Evolutionary conservation across 2,113 vertebrate genomes (phyloP).

Genomic region (Leucoraja erinaceus): DNA sequence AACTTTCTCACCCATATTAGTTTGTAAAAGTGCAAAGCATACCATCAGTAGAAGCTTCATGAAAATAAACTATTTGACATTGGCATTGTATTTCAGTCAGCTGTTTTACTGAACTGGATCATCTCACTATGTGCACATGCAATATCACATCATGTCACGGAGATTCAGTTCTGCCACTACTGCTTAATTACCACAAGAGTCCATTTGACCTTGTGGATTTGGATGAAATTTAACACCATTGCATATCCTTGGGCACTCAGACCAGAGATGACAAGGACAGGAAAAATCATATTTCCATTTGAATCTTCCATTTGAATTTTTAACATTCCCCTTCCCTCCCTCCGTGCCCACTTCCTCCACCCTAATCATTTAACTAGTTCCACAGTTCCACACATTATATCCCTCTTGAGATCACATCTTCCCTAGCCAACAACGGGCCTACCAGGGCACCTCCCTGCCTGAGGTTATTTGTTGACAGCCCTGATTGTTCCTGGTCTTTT

Average conservation of each 20-base stretch:
- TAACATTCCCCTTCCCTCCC: too few relatives aligned
- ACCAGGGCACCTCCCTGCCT: too few relatives aligned
- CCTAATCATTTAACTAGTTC: too few relatives aligned
- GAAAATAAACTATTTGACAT: not conserved
- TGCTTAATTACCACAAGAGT: not conserved
- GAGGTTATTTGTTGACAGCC: too few relatives aligned
- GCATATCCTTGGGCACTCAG: not conserved
- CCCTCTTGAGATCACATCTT: too few relatives aligned
- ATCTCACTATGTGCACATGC: not conserved
- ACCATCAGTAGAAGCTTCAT: not conserved
- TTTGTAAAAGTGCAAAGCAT: not conserved
- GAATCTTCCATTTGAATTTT: not conserved
- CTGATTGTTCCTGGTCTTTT: too few relatives aligned
- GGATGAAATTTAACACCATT: not conserved
- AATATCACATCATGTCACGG: not conserved
- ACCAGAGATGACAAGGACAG: not conserved
- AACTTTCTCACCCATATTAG: not conserved
- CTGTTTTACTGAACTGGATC: not conserved
- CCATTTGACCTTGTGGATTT: not conserved
- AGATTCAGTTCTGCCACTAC: not conserved
- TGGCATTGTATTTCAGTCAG: not conserved
- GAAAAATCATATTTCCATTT: not conserved
- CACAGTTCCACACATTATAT: too few relatives aligned
- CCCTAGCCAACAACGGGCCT: too few relatives aligned
- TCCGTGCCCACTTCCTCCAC: too few relatives aligned